Conservation (phyloP, 2,888 invertebrate genomes). For the Nebria salina region DNA sequence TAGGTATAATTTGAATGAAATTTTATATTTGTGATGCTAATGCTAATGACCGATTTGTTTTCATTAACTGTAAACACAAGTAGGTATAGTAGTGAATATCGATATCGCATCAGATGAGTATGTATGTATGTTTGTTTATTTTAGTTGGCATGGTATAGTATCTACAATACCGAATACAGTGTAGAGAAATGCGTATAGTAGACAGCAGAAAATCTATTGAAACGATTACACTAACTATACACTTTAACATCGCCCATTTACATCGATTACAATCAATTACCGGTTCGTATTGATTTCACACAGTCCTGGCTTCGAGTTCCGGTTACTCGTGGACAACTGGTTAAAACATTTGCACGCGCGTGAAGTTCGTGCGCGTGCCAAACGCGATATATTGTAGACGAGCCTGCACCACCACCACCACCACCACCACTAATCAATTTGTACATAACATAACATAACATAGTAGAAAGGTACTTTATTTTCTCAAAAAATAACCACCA, state of each 20-base stretch:
- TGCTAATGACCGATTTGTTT: too few relatives aligned
- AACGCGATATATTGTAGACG: not conserved
- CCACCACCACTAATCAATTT: constrained; percentile 19
- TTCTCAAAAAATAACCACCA: too few relatives aligned
- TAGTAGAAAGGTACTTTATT: too few relatives aligned
- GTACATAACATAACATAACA: not conserved
- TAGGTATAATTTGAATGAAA: too few relatives aligned
- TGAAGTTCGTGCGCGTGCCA: constrained; percentile 11
- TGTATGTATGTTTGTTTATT: constrained; percentile 23
- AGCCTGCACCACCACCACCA: constrained; percentile 14
- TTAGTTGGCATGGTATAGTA: not conserved
- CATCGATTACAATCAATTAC: constrained; percentile 49
- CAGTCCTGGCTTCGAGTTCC: not conserved
- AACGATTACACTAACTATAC: constrained; percentile 46
- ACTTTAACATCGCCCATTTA: constrained; percentile 50
- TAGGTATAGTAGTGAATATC: too few relatives aligned
- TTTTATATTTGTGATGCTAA: too few relatives aligned
- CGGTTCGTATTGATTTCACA: constrained; percentile 50
- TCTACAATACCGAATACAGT: constrained; percentile 5
- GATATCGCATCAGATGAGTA: not conserved
- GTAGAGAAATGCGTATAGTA: constrained; percentile 7
- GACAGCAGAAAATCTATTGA: constrained; percentile 45
- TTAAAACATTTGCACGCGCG: constrained; percentile 38
- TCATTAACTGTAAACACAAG: too few relatives aligned
- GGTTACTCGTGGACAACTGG: not conserved